A percentile compares a stretch with the other conserved stretches of the same genome.
phyloP scores from a whole-genome alignment of 2,797 vertebrate species.

The Netta rufina region DNA sequence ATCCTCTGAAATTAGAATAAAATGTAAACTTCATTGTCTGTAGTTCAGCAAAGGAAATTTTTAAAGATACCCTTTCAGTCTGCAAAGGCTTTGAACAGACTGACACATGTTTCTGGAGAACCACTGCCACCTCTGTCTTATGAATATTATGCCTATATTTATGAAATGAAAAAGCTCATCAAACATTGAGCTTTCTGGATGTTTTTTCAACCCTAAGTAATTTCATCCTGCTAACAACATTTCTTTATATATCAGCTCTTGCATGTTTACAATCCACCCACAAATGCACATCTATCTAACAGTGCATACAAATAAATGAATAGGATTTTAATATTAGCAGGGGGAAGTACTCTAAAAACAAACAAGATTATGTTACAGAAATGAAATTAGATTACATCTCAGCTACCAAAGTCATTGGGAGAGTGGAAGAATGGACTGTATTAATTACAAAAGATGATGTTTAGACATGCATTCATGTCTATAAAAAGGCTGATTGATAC shows the following conservation, averaged over 20 bases:
- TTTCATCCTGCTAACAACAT: neutral
- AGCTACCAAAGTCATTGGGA: conserved; percentile 4
- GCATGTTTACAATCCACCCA: neutral
- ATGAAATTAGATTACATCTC: conserved; percentile 48
- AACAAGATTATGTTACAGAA: conserved; percentile 51
- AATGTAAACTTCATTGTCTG: neutral
- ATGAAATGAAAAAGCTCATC: neutral
- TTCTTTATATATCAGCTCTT: neutral
- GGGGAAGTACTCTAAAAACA: conserved; percentile 39
- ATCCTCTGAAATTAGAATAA: neutral
- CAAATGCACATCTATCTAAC: neutral
- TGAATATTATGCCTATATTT: neutral
- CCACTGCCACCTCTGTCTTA: neutral
- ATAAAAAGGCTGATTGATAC: neutral
- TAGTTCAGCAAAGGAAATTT: neutral
- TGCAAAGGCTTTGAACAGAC: neutral
- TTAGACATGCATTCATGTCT: neutral
- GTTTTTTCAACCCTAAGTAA: neutral
- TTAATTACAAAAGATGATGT: conserved; percentile 31
- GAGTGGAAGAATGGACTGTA: neutral
- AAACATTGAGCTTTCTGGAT: neutral
- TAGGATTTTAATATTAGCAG: conserved; percentile 54
- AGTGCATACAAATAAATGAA: conserved; percentile 11
- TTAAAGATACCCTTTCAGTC: neutral
- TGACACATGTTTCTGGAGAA: neutral